A percentile compares a stretch with the other conserved stretches of the same genome.
Evolutionary conservation across 2,113 vertebrate species (phyloP).

Genomic region (Cranoglanis bouderius): DNA sequence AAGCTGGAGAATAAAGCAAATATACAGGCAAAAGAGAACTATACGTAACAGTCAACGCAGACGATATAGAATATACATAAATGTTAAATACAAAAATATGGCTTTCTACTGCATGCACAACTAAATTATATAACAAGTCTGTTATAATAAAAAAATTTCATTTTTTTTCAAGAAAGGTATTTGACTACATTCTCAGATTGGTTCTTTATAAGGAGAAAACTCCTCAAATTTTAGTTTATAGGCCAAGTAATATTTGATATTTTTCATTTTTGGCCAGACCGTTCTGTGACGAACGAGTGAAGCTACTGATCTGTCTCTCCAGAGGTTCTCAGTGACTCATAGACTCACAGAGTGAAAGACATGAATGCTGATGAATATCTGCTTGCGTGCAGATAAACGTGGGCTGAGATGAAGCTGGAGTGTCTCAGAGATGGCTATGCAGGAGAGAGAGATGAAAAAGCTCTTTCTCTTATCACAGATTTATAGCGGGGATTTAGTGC

Average conservation of each 20-base stretch:
- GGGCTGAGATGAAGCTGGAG: not conserved
- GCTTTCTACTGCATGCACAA: not conserved
- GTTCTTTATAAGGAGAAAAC: not conserved
- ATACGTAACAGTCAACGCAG: not conserved
- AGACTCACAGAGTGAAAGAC: not conserved
- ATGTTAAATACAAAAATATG: not conserved
- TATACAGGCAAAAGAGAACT: not conserved
- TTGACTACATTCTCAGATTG: not conserved
- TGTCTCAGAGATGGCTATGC: not conserved
- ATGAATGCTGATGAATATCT: constrained; percentile 39
- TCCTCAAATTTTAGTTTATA: too few relatives aligned
- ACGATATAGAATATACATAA: not conserved
- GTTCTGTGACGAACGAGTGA: not conserved
- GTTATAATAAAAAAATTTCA: not conserved
- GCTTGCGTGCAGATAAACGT: constrained; percentile 9
- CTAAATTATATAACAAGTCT: not conserved
- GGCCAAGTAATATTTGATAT: not conserved
- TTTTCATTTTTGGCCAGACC: not conserved
- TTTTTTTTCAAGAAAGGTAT: not conserved
- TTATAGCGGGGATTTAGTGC: constrained; percentile 4
- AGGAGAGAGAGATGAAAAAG: not conserved
- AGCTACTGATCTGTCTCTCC: constrained; percentile 2
- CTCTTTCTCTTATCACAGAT: not conserved
- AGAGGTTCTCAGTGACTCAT: constrained; percentile 26
- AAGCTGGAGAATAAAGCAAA: not conserved